Evolutionary conservation across 2,888 invertebrate species (phyloP).

Genomic region (Drosophila histrio): DNA sequence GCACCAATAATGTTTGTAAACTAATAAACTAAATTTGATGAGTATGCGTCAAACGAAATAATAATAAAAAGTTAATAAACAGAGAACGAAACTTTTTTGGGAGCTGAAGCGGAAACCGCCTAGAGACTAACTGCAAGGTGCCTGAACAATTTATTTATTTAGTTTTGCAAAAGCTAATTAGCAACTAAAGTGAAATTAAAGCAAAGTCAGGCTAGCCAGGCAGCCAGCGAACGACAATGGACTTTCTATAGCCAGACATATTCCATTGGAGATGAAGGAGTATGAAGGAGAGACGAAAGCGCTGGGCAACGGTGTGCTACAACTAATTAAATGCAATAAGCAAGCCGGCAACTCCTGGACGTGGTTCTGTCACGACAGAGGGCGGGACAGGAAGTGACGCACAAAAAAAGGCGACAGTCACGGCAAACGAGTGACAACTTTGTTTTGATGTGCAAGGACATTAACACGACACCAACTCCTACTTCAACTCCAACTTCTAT

Average conservation of each 20-base stretch:
- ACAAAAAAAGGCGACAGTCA: conserved; percentile 19
- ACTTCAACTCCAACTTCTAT: neutral
- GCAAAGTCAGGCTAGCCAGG: conserved; percentile 52
- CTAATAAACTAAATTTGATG: conserved; percentile 41
- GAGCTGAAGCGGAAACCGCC: conserved; percentile 41
- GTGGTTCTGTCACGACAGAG: conserved; percentile 26
- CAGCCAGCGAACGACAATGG: conserved; percentile 40
- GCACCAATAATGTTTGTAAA: conserved; percentile 34
- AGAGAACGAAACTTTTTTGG: conserved; percentile 23
- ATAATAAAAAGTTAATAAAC: conserved; percentile 30
- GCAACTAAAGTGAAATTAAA: conserved; percentile 80
- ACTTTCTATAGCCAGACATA: conserved; percentile 15
- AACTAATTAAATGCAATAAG: conserved; percentile 82
- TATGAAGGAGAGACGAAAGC: conserved; percentile 5
- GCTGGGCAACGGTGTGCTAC: conserved; percentile 67
- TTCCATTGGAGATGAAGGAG: neutral
- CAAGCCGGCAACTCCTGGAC: conserved; percentile 59
- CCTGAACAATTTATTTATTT: conserved; percentile 71
- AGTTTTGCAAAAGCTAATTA: conserved; percentile 75
- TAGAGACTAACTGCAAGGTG: conserved; percentile 42
- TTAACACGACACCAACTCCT: conserved; percentile 39
- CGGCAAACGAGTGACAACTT: conserved; percentile 76
- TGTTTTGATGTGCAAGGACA: conserved; percentile 73
- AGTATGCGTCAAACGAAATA: conserved; percentile 18
- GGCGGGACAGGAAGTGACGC: conserved; percentile 28